Evolutionary conservation across 2,797 vertebrate species (phyloP).

Genomic region (Cossypha dichroa): DNA sequence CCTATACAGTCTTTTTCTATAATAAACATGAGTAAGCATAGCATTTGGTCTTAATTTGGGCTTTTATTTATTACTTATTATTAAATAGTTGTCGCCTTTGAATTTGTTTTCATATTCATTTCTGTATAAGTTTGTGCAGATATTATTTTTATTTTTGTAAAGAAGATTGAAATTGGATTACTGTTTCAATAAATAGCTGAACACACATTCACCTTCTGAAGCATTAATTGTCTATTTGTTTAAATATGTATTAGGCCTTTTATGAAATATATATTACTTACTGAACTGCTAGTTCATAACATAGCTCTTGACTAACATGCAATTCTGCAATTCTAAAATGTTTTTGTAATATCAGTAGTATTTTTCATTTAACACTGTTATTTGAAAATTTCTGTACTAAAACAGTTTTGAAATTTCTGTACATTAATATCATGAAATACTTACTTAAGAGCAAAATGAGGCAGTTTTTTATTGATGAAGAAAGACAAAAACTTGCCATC

Average conservation of each 20-base stretch:
- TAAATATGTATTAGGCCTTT: slow-evolving; percentile 48
- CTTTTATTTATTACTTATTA: slow-evolving; percentile 28
- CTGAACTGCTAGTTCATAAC: background rate
- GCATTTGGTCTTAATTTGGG: slow-evolving; percentile 29
- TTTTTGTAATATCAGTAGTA: slow-evolving; percentile 12
- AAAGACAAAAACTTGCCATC: background rate
- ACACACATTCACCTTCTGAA: slow-evolving; percentile 11
- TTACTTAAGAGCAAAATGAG: background rate
- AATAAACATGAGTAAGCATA: background rate
- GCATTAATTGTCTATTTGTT: slow-evolving; percentile 2
- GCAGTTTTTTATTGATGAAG: background rate
- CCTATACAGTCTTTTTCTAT: background rate
- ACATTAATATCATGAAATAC: background rate
- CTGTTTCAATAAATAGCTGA: slow-evolving; percentile 59
- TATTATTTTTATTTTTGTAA: slow-evolving; percentile 24
- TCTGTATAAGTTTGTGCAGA: background rate
- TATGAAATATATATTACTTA: slow-evolving; percentile 34
- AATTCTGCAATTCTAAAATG: background rate
- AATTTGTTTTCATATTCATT: background rate
- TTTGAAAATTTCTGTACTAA: slow-evolving; percentile 7
- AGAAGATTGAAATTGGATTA: background rate
- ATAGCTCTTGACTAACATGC: background rate
- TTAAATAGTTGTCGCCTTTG: background rate
- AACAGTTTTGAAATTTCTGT: slow-evolving; percentile 9
- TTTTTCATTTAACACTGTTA: slow-evolving; percentile 43